Evolutionary conservation across 2,113 vertebrate species (phyloP), one percentile per base, ranked within the genome.

Genomic region (Brevimyrus niger): DNA sequence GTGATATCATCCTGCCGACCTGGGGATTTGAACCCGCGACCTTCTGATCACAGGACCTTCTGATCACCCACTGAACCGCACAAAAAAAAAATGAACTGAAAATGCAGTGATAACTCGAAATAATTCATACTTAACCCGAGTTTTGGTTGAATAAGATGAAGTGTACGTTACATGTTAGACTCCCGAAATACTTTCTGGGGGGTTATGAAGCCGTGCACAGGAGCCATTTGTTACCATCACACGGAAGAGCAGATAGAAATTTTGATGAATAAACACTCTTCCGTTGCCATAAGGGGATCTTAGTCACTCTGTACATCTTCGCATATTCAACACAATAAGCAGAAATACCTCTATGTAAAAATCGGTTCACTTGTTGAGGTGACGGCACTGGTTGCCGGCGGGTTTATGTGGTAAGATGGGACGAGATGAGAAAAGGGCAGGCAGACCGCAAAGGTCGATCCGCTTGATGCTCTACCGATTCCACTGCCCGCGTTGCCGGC

Each of bases 91-190:
- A 93, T 87, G 91, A 91, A 93, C 87, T 90, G 89, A 89, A 87
- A 92, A 87, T 89, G 90, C 89, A 69, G 8, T 11, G 84, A 93
- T 88, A 90, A 91, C 27, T 91, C 83, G 44, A 86, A 91, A 88
- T 91, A 91, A 93, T 91, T 94, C 86, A 92, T 61, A 92, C 89
- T 92, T 91, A 92, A 94, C 90, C 88, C 27, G 89, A 90, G 90
- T 90, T 88, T 89, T 89, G 87, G 92, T 93, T 87, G 92, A 94
- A 87, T 91, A 50, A 91, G 90, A 94, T 61, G 92, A 92, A 91
- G 88, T 31, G 90, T 73, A 38, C 44, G 44, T 51, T 82, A 91
- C 82, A n/a, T n/a, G 84, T 35, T 35, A 88, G 4, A 61, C 7
- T 65, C 23, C 86, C 88, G 51, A 90, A 92, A 92, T 90, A 89